Evolutionary conservation across 2,113 vertebrate genomes (phyloP).

Genomic region (Plecotus auritus): DNA sequence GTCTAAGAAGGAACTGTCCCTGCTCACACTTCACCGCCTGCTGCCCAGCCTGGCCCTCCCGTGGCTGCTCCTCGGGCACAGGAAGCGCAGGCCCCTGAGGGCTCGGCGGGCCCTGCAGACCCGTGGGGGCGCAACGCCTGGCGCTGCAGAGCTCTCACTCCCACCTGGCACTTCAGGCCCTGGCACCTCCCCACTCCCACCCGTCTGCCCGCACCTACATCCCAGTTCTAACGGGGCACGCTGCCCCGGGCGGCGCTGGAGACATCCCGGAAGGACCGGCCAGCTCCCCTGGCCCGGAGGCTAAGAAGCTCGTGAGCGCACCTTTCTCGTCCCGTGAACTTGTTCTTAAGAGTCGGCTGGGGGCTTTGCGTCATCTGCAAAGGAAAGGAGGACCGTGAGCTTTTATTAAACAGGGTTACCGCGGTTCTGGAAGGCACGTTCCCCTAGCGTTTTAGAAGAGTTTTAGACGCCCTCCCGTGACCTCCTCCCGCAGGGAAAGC

Average conservation of each 20-base stretch:
- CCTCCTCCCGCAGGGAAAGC: too few species aligned
- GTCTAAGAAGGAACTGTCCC: too few species aligned
- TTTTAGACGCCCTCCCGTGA: rapidly evolving
- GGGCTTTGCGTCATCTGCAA: neutral
- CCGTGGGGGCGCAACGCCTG: rapidly evolving
- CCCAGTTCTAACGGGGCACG: rapidly evolving
- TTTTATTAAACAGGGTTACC: too few species aligned
- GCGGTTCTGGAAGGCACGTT: rapidly evolving
- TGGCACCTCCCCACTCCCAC: rapidly evolving
- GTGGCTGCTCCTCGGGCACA: rapidly evolving
- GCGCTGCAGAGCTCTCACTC: rapidly evolving
- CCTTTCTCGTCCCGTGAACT: neutral
- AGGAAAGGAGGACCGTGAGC: neutral
- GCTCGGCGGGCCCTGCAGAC: neutral
- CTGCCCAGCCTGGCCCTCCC: rapidly evolving
- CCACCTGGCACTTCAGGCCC: neutral
- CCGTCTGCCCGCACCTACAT: rapidly evolving
- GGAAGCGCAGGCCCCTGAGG: neutral
- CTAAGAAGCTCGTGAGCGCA: neutral
- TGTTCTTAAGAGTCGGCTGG: neutral
- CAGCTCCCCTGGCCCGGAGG: neutral
- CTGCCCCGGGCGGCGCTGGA: neutral
- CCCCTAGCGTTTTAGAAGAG: neutral
- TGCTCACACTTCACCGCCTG: neutral
- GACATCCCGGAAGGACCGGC: rapidly evolving